These are phyloP conservation scores for Mesocricetus auratus DNA, from an alignment of 2,113 vertebrate species.

Conservation along the genomic window DNA sequence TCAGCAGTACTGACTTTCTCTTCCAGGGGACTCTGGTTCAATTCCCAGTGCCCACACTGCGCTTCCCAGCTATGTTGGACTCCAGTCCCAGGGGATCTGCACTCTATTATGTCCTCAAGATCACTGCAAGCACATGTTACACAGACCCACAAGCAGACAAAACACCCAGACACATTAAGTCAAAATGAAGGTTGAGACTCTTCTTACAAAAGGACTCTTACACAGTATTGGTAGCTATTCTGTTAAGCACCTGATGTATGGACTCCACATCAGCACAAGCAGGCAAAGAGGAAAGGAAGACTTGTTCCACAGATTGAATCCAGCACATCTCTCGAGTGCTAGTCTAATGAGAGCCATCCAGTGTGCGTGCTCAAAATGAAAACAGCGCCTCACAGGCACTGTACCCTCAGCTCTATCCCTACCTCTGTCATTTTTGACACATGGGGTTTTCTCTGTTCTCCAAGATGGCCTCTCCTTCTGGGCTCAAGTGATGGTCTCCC, in stretches of 20 bases:
- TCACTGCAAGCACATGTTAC: background rate
- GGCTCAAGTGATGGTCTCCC: background rate
- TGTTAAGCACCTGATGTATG: conserved; percentile 58
- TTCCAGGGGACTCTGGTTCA: background rate
- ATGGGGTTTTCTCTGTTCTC: background rate
- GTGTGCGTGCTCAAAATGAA: background rate
- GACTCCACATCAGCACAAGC: conserved; percentile 6
- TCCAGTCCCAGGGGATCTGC: background rate
- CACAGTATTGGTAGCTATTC: conserved; percentile 20
- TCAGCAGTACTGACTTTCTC: background rate
- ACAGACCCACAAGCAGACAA: background rate
- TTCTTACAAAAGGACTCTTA: background rate
- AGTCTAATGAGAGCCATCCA: conserved; percentile 60
- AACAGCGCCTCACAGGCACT: too few species aligned
- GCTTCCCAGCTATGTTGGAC: background rate
- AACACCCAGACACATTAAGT: background rate
- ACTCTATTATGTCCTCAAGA: background rate
- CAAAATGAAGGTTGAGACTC: background rate
- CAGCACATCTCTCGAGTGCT: background rate
- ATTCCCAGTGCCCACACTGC: background rate
- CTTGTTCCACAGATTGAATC: conserved; percentile 5
- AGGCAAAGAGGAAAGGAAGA: background rate
- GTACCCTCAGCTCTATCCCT: background rate
- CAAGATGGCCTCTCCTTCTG: background rate
- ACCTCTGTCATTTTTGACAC: background rate